phyloP scores from a whole-genome alignment of 1,140 invertebrate genomes.

The Orius insidiosus region DNA sequence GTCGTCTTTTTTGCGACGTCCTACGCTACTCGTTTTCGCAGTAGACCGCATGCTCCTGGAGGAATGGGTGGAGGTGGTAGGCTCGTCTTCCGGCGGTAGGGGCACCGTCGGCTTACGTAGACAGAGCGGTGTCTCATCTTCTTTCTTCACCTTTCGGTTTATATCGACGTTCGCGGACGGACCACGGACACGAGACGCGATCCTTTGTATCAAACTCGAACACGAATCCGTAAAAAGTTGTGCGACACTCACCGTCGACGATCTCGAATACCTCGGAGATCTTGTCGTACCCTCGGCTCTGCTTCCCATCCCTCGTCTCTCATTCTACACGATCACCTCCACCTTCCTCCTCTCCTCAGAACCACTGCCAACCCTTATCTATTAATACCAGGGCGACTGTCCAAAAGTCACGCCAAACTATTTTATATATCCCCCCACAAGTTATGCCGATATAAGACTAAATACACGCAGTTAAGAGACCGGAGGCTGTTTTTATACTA shows the following conservation, averaged over 20 bases:
- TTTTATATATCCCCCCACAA: background rate
- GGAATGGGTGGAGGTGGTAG: background rate
- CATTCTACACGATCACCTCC: background rate
- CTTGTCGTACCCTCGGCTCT: constrained; percentile 16
- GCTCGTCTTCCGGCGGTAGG: background rate
- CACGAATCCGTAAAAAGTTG: constrained; percentile 69
- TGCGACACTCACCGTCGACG: constrained; percentile 62
- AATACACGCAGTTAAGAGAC: background rate
- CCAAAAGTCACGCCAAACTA: background rate
- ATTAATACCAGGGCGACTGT: background rate
- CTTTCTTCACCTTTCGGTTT: background rate
- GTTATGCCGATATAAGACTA: background rate
- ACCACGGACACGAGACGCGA: constrained; percentile 49
- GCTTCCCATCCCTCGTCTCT: background rate
- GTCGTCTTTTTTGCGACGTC: background rate
- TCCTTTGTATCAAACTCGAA: constrained; percentile 57
- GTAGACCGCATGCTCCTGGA: constrained; percentile 3
- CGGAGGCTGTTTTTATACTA: too few relatives aligned
- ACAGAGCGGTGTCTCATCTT: constrained; percentile 5
- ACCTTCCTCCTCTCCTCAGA: background rate
- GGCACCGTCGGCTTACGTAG: background rate
- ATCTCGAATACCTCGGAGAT: constrained; percentile 45
- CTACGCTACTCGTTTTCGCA: too few relatives aligned
- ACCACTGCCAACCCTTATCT: background rate
- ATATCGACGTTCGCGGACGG: constrained; percentile 31